Base-by-base conservation (phyloP, 2,797 vertebrate species). In the Spinus olivaceus region DNA sequence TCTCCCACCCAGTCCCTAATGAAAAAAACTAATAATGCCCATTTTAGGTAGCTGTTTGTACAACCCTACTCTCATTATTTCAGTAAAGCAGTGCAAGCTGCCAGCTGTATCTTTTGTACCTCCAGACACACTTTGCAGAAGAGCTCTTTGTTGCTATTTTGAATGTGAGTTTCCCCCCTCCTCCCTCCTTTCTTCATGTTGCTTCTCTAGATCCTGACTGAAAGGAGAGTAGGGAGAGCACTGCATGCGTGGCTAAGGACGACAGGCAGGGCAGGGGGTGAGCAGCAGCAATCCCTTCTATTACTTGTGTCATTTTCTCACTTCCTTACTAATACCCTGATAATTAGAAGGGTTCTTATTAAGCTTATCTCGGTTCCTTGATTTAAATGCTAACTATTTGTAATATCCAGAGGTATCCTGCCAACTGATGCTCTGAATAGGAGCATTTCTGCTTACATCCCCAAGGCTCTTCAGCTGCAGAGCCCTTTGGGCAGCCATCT, bases 41-140 rank as follows among this genome's bases (percentile, higher is more conserved):
- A 54, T 95, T 92, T 95, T 80, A 90, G 82, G 87, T 83, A 92
- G 63, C 74, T 94, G 66, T 60, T 95, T 84, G 76, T 90, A 70
- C 86, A 82, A 71, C 64, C 37, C 50, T 24, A 41, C 71, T 88
- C 87, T 95, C 89, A 78, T 95, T 95, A 94, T 95, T 94, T 90
- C 85, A 81, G 86, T 66, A 61, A 88, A 79, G 85, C 82, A 53
- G 66, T 37, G 51, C 78, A 86, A 94, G 81, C 85, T 91, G 80
- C 72, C 85, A 92, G 91, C 72, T 91, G 18, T 50, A 53, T 83
- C 70, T 81, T 91, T 95, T 94, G 54, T 80, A 92, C 33, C 63
- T 81, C 66, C 70, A 88, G 63, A 65, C 70, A 77, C 41, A 64
- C 59, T 92, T 91, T 73, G 56, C 77, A 86, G 91, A 92, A 42